Evolutionary conservation across 2,113 vertebrate species (phyloP), one percentile per base, ranked within the genome.

Genomic region (Oryzias melastigma): DNA sequence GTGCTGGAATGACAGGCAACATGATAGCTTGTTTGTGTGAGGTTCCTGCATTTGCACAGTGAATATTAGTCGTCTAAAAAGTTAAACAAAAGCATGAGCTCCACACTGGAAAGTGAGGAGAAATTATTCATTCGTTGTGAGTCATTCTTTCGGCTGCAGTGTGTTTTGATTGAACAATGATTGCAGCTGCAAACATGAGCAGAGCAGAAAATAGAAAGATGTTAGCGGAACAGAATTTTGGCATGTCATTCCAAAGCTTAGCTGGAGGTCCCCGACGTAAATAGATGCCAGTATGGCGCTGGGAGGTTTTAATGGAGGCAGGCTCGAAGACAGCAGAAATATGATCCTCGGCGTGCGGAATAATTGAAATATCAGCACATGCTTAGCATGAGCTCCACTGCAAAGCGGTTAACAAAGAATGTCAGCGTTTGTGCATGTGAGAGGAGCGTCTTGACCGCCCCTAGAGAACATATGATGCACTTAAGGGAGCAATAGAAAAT

Each of bases 251-350:
- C 50, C 35, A 15, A 50, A 62, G 52, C 65, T 69, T 57, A 65
- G 75, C 75, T 71, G 52, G 57, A 41, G 67, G 65, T 65, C 45
- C 24, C 35, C 5, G 41, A 68, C 73, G 70, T 52, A 85, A 76
- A 78, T 73, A 81, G 73, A 74, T 55, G 40, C 35, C 73, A 51
- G 72, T 12, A 35, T 56, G 16, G 42, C 73, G 68, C 43, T 17
- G 43, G 10, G 46, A 65, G 65, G 70, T 84, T 84, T 70, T 78
- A 73, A 81, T 78, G 68, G 62, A 80, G 62, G 44, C 57, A 22
- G 74, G 62, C 58, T 84, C 75, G 84, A 85, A 85, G 59, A 71
- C 47, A 66, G 7, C 25, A n/a, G 18, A 51, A 59, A 76, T 73
- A 77, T 57, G 16, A 45, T 66, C 41, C 14, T 63, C 53, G 61